Conservation (phyloP, 2,113 vertebrate genomes). For the Thunnus thynnus region DNA sequence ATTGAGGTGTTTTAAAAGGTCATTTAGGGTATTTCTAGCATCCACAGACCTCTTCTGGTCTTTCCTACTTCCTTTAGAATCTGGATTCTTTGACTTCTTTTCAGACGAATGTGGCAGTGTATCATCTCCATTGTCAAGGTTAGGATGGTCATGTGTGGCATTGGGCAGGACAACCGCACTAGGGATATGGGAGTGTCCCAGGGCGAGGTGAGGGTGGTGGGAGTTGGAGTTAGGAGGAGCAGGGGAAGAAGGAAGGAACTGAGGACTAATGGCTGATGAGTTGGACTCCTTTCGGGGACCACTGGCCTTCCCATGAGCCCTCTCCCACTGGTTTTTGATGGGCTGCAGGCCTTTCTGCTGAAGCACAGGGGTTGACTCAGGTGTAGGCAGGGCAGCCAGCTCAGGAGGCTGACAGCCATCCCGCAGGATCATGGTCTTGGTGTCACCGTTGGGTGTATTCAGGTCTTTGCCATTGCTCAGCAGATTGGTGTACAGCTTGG, state of each 20-base stretch:
- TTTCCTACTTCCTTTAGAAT: conserved; percentile 91
- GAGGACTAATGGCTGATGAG: conserved; percentile 88
- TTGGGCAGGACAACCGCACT: conserved; percentile 98
- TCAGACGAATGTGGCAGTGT: conserved; percentile 88
- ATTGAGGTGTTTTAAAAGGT: conserved; percentile 97
- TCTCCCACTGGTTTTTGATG: conserved; percentile 93
- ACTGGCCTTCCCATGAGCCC: conserved; percentile 86
- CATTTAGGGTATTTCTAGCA: conserved; percentile 96
- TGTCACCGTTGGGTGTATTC: conserved; percentile 86
- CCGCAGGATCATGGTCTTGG: conserved; percentile 92
- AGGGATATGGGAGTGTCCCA: conserved; percentile 94
- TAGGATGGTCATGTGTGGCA: conserved; percentile 93
- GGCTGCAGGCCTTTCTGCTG: conserved; percentile 95
- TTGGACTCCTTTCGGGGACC: conserved; percentile 90
- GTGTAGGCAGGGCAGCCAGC: conserved; percentile 94
- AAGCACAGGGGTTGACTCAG: conserved; percentile 96
- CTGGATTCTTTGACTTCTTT: conserved; percentile 88
- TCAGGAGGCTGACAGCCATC: conserved; percentile 93
- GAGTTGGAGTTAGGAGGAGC: conserved; percentile 84
- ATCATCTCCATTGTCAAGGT: conserved; percentile 89
- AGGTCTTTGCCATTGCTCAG: conserved; percentile 92
- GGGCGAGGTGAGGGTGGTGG: conserved; percentile 90
- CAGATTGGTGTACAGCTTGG: conserved; percentile 95
- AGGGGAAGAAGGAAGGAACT: conserved; percentile 92
- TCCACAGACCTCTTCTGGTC: conserved; percentile 95